These are phyloP conservation scores for Phodopus roborovskii DNA, from an alignment of 2,113 vertebrate species.

Conservation along the genomic window DNA sequence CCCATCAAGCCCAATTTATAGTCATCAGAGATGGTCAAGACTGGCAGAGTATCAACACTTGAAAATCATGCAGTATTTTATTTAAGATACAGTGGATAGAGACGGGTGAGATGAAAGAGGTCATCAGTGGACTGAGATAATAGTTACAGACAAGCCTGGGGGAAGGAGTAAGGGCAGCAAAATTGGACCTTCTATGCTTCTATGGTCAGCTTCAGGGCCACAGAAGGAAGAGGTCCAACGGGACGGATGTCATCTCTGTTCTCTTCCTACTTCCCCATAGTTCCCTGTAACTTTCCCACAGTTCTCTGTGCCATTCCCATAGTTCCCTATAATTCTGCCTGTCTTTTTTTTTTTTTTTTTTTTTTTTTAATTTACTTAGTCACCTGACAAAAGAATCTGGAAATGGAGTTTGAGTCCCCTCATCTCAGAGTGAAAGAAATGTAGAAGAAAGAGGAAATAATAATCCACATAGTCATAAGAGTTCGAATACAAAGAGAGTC, in stretches of 20 bases:
- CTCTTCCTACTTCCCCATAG: not conserved
- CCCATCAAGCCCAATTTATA: not conserved
- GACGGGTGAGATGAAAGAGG: not conserved
- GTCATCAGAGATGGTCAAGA: not conserved
- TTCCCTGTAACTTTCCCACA: not conserved
- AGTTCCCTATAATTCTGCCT: not conserved
- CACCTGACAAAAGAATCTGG: not conserved
- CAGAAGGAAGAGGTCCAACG: not conserved
- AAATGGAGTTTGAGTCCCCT: not conserved
- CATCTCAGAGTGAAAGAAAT: not conserved
- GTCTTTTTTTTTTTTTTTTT: too few species aligned
- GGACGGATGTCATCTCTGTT: not conserved
- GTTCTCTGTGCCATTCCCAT: not conserved
- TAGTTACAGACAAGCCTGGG: not conserved
- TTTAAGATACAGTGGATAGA: slow-evolving; percentile 12
- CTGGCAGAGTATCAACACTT: not conserved
- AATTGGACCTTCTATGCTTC: not conserved
- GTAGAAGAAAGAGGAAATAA: not conserved
- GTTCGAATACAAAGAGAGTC: not conserved
- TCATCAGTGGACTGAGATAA: not conserved
- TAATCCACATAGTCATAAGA: not conserved
- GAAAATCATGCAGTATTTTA: not conserved
- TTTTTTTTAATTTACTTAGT: not conserved
- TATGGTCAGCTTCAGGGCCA: not conserved
- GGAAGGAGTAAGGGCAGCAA: not conserved